Conservation (phyloP, 2,113 vertebrate species). For the Strix uralensis region DNA sequence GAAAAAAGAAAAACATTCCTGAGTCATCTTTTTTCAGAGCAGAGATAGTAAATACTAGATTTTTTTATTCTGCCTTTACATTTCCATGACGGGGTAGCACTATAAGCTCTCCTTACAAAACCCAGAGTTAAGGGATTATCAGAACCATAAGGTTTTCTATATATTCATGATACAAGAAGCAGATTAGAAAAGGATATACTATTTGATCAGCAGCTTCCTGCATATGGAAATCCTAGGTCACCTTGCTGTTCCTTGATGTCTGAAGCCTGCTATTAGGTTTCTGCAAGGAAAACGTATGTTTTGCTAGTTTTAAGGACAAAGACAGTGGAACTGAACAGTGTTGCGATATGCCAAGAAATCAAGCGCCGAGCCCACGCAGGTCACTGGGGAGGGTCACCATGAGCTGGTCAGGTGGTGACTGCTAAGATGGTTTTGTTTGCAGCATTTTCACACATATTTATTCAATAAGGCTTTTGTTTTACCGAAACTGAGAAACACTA, state of each 20-base stretch:
- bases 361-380: constrained; percentile 52
- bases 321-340: constrained; percentile 32
- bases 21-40: not conserved
- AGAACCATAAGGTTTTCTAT: constrained; percentile 11
- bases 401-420: constrained; percentile 68
- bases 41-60: not conserved
- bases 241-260: constrained; percentile 33
- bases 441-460: constrained; percentile 79
- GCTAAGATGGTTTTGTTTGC: constrained; percentile 73
- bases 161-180: not conserved
- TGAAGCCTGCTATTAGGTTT: not conserved
- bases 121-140: not conserved
- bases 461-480: constrained; percentile 80
- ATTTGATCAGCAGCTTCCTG: constrained; percentile 32
- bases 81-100: fast-evolving
- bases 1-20: not conserved
- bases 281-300: not conserved
- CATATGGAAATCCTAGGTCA: constrained; percentile 37
- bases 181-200: constrained; percentile 12
- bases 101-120: not conserved
- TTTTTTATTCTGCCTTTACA: not conserved
- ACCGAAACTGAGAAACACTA: constrained; percentile 64
- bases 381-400: constrained; percentile 53
- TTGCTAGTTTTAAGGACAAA: constrained; percentile 39
- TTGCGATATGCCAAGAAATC: constrained; percentile 68